Evolutionary conservation across 2,888 invertebrate species (phyloP).

Genomic region (Hirtodrosophila trivittata): DNA sequence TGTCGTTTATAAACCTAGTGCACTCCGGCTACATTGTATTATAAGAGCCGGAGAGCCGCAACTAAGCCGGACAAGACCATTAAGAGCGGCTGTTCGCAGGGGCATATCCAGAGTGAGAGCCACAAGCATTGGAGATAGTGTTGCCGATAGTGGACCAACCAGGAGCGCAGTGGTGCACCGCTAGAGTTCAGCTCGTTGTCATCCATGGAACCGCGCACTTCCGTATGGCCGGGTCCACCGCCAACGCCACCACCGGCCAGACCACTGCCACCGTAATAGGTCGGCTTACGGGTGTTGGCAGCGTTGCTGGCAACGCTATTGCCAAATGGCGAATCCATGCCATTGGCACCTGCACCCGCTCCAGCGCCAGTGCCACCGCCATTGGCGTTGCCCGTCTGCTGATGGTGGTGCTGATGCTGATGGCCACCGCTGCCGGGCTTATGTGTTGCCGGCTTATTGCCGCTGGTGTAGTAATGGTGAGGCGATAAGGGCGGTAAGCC

Average conservation of each 20-base stretch:
- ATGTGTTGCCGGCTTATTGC: constrained; percentile 81
- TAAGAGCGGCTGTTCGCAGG: constrained; percentile 67
- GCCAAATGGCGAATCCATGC: constrained; percentile 54
- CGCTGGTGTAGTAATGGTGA: constrained; percentile 80
- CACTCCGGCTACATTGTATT: constrained; percentile 63
- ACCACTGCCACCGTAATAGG: constrained; percentile 70
- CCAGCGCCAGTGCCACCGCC: constrained; percentile 19
- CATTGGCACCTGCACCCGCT: constrained; percentile 10
- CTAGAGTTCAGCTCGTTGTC: constrained; percentile 80
- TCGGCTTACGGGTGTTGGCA: constrained; percentile 82
- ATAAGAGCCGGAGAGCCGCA: constrained; percentile 77
- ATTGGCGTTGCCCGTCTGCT: constrained; percentile 61
- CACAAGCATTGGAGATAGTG: constrained; percentile 31
- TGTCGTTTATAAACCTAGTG: constrained; percentile 34
- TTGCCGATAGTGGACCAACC: constrained; percentile 23
- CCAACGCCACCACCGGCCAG: constrained; percentile 44
- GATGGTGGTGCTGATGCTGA: constrained; percentile 66
- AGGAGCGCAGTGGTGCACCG: constrained; percentile 19
- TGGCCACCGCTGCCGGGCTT: constrained; percentile 68
- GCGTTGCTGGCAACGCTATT: constrained; percentile 42
- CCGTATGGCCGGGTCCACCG: constrained; percentile 66
- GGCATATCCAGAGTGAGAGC: constrained; percentile 10
- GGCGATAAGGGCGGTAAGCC: constrained; percentile 80
- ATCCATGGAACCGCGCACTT: constrained; percentile 79
- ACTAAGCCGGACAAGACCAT: constrained; percentile 80